Evolutionary conservation across 2,113 vertebrate species (phyloP).

Genomic region (Poeciliopsis occidentalis): DNA sequence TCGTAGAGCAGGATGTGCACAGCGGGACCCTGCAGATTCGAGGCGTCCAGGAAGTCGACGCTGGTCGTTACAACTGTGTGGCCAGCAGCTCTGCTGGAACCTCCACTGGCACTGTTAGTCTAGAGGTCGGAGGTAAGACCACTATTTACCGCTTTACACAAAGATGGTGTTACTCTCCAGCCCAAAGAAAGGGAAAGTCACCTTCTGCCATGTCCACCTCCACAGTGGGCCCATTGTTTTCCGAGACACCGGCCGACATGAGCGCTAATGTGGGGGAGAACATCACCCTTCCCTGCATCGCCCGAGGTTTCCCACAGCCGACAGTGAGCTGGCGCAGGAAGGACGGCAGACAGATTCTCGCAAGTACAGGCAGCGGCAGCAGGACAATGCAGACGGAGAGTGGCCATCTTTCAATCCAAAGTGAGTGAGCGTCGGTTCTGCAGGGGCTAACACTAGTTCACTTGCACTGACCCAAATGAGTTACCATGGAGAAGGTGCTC

Average conservation of each 20-base stretch:
- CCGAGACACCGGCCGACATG: constrained; percentile 74
- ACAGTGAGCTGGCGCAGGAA: constrained; percentile 81
- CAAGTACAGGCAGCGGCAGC: constrained; percentile 21
- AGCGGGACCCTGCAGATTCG: constrained; percentile 80
- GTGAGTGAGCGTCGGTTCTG: constrained; percentile 78
- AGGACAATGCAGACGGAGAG: constrained; percentile 66
- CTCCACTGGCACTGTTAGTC: constrained; percentile 69
- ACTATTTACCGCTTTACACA: constrained; percentile 6
- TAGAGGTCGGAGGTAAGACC: constrained; percentile 88
- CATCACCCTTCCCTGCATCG: constrained; percentile 79
- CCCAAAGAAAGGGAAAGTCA: constrained; percentile 28
- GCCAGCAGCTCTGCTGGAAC: constrained; percentile 80
- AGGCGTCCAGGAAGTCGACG: constrained; percentile 79
- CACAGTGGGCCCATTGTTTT: constrained; percentile 85
- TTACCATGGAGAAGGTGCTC: constrained; percentile 36
- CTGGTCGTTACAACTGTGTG: constrained; percentile 85
- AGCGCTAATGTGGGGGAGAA: constrained; percentile 78
- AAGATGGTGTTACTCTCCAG: constrained; percentile 8
- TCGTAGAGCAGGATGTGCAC: constrained; percentile 65
- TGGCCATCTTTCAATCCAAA: constrained; percentile 83
- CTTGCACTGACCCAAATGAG: constrained; percentile 19
- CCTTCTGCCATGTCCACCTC: constrained; percentile 15
- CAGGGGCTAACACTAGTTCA: constrained; percentile 11
- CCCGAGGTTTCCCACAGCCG: constrained; percentile 79
- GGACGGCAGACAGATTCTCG: constrained; percentile 73